A percentile compares a stretch with the other conserved stretches of the same genome.
Evolutionary conservation across 2,797 vertebrate genomes (phyloP).

Genomic region (Pseudochirops cupreus): DNA sequence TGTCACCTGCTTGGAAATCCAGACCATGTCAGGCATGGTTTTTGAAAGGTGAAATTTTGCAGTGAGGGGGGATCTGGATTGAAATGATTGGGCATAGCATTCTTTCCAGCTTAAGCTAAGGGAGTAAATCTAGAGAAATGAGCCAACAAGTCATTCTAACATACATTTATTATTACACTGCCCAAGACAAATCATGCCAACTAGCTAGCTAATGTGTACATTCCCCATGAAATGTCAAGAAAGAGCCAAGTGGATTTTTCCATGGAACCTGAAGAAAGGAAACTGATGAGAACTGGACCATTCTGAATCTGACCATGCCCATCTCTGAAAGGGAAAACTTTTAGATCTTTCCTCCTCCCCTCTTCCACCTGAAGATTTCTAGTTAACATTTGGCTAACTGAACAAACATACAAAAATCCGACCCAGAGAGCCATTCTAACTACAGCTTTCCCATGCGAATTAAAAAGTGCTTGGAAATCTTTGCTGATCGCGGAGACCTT

Average conservation of each 20-base stretch:
- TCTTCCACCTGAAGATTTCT: conserved; percentile 42
- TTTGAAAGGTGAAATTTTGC: conserved; percentile 61
- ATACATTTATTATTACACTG: conserved; percentile 19
- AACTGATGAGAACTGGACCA: conserved; percentile 38
- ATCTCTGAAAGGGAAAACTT: conserved; percentile 75
- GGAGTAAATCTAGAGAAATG: conserved; percentile 58
- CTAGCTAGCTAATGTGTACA: conserved; percentile 67
- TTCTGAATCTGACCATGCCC: conserved; percentile 40
- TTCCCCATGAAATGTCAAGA: conserved; percentile 42
- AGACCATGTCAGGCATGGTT: conserved; percentile 42
- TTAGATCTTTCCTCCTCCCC: conserved; percentile 57
- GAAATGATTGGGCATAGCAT: conserved; percentile 43
- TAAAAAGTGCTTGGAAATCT: conserved; percentile 79
- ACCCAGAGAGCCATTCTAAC: conserved; percentile 53
- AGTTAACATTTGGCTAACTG: neutral
- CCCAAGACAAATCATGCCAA: conserved; percentile 49
- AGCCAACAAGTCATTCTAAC: conserved; percentile 43
- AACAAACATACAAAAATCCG: conserved; percentile 41
- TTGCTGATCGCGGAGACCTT: conserved; percentile 67
- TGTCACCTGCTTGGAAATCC: conserved; percentile 5
- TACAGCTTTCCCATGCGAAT: conserved; percentile 66
- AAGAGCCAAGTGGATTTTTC: conserved; percentile 61
- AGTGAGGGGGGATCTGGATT: conserved; percentile 13
- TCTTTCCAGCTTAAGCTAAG: conserved; percentile 62
- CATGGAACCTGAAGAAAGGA: conserved; percentile 44